phyloP scores from a whole-genome alignment of 2,113 vertebrate genomes.

The Tauraco erythrolophus region DNA sequence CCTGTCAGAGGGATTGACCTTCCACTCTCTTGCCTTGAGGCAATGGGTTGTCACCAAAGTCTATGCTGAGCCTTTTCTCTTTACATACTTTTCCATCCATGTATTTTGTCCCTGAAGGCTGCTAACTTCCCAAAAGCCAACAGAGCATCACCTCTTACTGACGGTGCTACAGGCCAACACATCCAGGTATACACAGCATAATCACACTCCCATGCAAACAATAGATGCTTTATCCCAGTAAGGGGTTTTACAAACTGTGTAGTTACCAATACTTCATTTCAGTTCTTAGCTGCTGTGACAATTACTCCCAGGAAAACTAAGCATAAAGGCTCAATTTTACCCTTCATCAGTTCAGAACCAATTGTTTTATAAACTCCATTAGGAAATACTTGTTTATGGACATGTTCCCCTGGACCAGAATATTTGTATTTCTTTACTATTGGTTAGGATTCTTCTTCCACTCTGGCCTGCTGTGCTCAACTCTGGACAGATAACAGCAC shows the following conservation, averaged over 20 bases:
- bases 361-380: background rate
- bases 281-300: background rate
- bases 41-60: background rate
- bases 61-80: background rate
- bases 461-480: background rate
- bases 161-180: background rate
- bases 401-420: background rate
- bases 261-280: background rate
- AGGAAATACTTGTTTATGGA: constrained; percentile 4
- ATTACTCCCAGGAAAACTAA: constrained; percentile 27
- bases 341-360: constrained; percentile 37
- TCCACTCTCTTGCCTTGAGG: background rate
- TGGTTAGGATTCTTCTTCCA: background rate
- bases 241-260: background rate
- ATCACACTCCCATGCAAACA: background rate
- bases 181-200: background rate
- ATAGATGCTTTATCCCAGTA: background rate
- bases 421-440: background rate
- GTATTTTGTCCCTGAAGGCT: background rate
- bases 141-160: background rate
- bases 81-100: background rate
- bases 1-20: background rate
- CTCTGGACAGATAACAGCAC: background rate
- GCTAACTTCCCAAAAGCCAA: background rate
- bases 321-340: constrained; percentile 32